Base-by-base conservation (phyloP, 2,797 vertebrate genomes). In the Artibeus jamaicensis region DNA sequence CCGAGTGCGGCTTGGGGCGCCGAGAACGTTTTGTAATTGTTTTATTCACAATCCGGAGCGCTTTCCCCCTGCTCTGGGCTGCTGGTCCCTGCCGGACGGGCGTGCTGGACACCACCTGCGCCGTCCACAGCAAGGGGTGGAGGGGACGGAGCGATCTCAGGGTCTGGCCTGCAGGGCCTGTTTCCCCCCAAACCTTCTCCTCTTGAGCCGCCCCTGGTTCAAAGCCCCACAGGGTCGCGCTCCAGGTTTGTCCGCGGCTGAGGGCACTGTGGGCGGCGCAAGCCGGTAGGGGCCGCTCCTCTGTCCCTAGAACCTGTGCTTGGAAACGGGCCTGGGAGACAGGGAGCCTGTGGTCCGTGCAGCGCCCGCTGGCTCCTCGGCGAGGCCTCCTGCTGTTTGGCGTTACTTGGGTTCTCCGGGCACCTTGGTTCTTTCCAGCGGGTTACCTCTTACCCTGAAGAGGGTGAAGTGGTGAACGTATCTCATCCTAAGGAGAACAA, bases 321-420 rank as follows among this genome's bases (percentile, higher is more conserved):
- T 19, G 16, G 71, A 39, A n/a, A 21, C 2, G 12, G 19, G 46
- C 42, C 21, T 50, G 18, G 34, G 5, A 7, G 29, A 9, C 21
- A 32, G 34, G 8, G 24, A 6, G 37, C 15, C 0, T 5, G 0
- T 4, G 6, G 9, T 12, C 1, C 21, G 5, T 5, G 24, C 1
- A 0, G 16, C 1, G 0, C 21, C n/a, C 0, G 2, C 34, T 4
- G 0, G 5, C 48, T 18, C 34, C 39, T 0, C 34, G 0, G 4
- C 6, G 44, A 10, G 9, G 11, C 26, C 32, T 39, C 89, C 22
- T 32, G 21, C 1, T 4, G 6, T 65, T 55, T 21, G 0, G 0
- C 0, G 0, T 0, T 8, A 6, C 32, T 39, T 19, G 4, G 15
- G 0, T 2, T 18, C 83, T 42, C 0, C 4, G 37, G 34, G 22